A percentile compares a stretch with the other conserved stretches of the same genome.
Evolutionary conservation across 2,797 vertebrate species (phyloP).

Genomic region (Sciurus vulgaris): DNA sequence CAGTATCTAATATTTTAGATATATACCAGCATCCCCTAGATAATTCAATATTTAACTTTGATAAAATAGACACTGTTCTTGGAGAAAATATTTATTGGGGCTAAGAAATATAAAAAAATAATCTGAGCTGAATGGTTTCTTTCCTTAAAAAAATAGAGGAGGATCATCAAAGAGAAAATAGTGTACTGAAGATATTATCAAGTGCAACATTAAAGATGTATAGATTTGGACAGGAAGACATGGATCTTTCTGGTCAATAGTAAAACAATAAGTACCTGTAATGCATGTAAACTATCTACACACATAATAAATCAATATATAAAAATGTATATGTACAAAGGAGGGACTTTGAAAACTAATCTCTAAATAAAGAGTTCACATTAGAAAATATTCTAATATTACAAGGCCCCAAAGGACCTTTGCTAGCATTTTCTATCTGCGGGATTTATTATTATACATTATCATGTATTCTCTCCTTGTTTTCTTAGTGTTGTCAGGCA

Average conservation of each 20-base stretch:
- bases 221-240: neutral
- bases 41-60: neutral
- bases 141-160: neutral
- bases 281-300: neutral
- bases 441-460: neutral
- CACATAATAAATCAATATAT: neutral
- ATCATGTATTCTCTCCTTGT: neutral
- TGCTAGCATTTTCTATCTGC: neutral
- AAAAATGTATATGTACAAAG: neutral
- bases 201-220: slow-evolving; percentile 2
- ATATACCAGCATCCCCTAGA: neutral
- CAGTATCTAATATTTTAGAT: slow-evolving; percentile 34
- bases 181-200: neutral
- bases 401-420: neutral
- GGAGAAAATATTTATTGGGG: neutral
- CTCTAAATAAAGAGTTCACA: neutral
- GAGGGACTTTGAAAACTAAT: neutral
- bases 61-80: slow-evolving; percentile 12
- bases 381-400: neutral
- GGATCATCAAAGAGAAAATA: neutral
- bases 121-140: neutral
- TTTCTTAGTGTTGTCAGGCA: neutral
- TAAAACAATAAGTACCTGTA: neutral
- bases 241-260: neutral
- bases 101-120: slow-evolving; percentile 40